These are phyloP conservation scores for Rhinoderma darwinii DNA, from an alignment of 2,113 vertebrate genomes.

Conservation along the genomic window DNA sequence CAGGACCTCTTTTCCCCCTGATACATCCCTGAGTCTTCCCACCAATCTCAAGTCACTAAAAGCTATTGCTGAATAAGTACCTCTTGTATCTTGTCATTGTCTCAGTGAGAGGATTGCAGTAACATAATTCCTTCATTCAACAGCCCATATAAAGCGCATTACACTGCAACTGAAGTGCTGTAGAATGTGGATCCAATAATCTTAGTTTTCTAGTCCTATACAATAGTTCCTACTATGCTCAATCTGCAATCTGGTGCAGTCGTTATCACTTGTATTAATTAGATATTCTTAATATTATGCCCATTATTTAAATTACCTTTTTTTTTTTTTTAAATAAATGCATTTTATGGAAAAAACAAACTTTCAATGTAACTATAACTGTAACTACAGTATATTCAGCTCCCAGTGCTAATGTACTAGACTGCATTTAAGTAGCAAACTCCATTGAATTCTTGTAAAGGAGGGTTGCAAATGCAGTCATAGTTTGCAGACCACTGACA, in stretches of 20 bases:
- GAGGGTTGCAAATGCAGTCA: too few relatives aligned
- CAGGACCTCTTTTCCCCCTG: conserved; percentile 33
- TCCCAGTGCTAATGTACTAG: too few relatives aligned
- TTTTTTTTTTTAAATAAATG: background rate
- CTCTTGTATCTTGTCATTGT: background rate
- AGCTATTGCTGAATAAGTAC: background rate
- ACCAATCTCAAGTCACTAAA: background rate
- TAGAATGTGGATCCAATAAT: background rate
- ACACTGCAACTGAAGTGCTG: background rate
- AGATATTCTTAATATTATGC: background rate
- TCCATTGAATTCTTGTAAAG: too few relatives aligned
- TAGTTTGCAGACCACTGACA: too few relatives aligned
- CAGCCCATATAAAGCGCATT: background rate
- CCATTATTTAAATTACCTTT: background rate
- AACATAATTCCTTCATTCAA: background rate
- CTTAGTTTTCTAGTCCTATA: background rate
- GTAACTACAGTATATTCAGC: too few relatives aligned
- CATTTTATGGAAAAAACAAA: too few relatives aligned
- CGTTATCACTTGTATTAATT: background rate
- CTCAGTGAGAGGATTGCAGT: background rate
- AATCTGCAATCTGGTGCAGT: background rate
- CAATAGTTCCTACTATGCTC: background rate
- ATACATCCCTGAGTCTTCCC: conserved; percentile 35
- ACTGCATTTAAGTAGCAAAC: too few relatives aligned
- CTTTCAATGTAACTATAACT: too few relatives aligned